These are phyloP conservation scores for Melanostigma gelatinosum DNA, from an alignment of 2,113 vertebrate species.

Conservation along the genomic window DNA sequence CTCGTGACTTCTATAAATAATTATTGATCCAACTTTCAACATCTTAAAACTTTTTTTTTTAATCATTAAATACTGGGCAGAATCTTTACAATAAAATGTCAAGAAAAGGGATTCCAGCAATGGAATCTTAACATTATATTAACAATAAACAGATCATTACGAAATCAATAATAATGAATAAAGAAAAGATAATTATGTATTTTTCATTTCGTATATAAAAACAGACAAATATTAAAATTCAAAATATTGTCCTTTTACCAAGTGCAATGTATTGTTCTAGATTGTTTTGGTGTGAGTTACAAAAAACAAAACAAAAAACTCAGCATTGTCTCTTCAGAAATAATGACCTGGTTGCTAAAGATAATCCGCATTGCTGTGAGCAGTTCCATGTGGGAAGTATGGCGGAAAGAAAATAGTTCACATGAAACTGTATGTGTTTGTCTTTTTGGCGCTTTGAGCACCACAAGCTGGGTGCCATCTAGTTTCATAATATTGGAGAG, in stretches of 20 bases:
- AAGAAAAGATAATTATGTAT: background rate
- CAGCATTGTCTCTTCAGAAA: background rate
- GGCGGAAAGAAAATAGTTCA: background rate
- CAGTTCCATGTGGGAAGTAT: background rate
- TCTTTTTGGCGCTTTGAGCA: too few relatives aligned
- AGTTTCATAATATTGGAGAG: background rate
- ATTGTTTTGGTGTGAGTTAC: background rate
- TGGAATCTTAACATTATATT: background rate
- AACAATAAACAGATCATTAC: background rate
- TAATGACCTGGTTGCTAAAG: background rate
- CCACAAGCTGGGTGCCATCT: background rate
- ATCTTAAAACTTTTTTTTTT: background rate
- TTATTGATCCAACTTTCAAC: background rate
- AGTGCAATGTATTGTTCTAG: background rate
- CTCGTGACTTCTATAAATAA: background rate
- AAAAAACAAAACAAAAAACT: background rate
- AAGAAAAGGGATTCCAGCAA: background rate
- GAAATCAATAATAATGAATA: background rate
- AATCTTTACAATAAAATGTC: background rate
- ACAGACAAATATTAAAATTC: background rate
- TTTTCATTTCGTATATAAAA: background rate
- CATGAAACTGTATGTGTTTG: background rate
- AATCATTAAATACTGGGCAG: background rate
- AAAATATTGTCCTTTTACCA: background rate
- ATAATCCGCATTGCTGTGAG: background rate